A percentile compares a stretch with the other conserved stretches of the same genome.
Conservation (phyloP, 2,797 vertebrate genomes). For the Enteromius afrohamiltoni region DNA sequence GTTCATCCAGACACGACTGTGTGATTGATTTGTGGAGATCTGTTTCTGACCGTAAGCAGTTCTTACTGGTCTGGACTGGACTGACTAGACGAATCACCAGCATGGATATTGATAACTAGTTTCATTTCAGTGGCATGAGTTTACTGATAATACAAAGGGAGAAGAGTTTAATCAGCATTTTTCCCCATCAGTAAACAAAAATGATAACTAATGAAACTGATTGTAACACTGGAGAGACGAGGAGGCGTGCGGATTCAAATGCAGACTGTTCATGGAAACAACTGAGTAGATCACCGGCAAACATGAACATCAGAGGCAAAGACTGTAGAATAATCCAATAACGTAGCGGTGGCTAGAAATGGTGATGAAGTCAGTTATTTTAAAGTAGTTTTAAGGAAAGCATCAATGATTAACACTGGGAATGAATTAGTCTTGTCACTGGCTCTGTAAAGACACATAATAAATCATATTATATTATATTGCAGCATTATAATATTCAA, state of each 20-base stretch:
- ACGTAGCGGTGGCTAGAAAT: background rate
- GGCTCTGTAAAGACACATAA: background rate
- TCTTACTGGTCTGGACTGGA: background rate
- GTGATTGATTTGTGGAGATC: background rate
- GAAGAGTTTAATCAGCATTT: background rate
- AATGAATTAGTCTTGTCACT: background rate
- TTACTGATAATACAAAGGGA: background rate
- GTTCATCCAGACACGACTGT: background rate
- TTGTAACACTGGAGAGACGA: too few relatives aligned
- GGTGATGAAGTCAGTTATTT: background rate
- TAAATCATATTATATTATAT: background rate
- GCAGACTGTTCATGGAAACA: too few relatives aligned
- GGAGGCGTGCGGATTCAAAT: too few relatives aligned
- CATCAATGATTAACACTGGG: background rate
- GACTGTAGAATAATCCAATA: too few relatives aligned
- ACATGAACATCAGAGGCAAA: too few relatives aligned
- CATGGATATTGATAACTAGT: background rate
- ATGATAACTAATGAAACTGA: too few relatives aligned
- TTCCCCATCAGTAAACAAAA: background rate
- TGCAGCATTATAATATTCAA: background rate
- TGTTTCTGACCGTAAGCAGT: background rate
- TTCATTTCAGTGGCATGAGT: background rate
- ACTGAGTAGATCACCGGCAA: too few relatives aligned
- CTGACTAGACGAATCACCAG: background rate
- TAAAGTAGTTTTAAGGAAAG: background rate